Percentiles rank a stretch among this genome's conserved stretches.
These are phyloP conservation scores for Sturnira hondurensis DNA, from an alignment of 2,113 vertebrate species.

Conservation along the genomic window DNA sequence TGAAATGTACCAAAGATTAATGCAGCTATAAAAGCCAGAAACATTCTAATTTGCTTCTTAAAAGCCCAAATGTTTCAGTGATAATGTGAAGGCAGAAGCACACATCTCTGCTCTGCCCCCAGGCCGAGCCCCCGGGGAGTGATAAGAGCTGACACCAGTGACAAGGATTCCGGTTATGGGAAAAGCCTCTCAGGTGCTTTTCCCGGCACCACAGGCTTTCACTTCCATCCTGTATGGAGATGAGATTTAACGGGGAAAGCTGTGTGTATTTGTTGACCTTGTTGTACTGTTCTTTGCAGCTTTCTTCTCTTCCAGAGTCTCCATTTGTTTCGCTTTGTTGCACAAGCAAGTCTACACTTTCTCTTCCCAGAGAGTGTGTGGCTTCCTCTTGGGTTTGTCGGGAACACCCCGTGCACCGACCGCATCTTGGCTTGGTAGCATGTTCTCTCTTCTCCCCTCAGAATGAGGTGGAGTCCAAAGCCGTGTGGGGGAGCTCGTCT, in stretches of 20 bases:
- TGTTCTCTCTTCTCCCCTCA: background rate
- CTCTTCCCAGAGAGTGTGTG: slow-evolving; percentile 11
- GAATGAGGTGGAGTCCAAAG: slow-evolving; percentile 27
- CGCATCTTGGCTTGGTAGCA: slow-evolving; percentile 17
- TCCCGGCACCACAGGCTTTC: background rate
- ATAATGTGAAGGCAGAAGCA: slow-evolving; percentile 45
- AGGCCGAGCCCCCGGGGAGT: background rate
- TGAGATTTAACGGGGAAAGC: background rate
- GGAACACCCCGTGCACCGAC: background rate
- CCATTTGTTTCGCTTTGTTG: background rate
- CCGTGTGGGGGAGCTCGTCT: background rate
- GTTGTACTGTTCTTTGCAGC: background rate
- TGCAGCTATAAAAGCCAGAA: slow-evolving; percentile 59
- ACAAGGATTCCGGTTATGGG: background rate
- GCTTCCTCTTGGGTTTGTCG: slow-evolving; percentile 11
- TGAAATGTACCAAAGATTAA: slow-evolving; percentile 64
- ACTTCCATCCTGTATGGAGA: background rate
- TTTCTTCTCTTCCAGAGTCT: slow-evolving; percentile 1
- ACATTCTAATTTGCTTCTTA: slow-evolving; percentile 62
- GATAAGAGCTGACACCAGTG: background rate
- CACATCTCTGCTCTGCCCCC: slow-evolving; percentile 38
- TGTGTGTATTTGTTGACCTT: background rate
- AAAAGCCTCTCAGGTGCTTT: background rate
- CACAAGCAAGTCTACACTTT: background rate
- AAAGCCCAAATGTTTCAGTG: slow-evolving; percentile 63